Evolutionary conservation across 2,797 vertebrate genomes (phyloP), one percentile per base, ranked within the genome.

Genomic region (Crocidura indochinensis): DNA sequence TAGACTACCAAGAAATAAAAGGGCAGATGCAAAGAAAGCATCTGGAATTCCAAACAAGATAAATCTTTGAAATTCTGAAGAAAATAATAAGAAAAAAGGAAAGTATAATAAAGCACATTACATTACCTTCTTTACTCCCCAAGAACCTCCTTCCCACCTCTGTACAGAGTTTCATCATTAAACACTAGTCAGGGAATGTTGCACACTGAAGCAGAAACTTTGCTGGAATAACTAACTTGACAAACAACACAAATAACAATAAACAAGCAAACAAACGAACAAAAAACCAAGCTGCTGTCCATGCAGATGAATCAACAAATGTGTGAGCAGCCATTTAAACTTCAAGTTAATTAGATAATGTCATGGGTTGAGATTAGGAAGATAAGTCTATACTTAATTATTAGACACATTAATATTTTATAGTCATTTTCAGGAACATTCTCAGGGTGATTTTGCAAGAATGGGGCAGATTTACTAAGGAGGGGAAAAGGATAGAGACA

Each of bases 251-350:
- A 53, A 53, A 53, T 17, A 53, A 53, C 12, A 53, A 53, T 12
- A 14, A 53, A 53, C 15, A 53, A 17, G 15, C 10, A 14, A 17
- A 2, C 51, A 53, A 38, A 38, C 38, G 5, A 38, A 38, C 38
- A 68, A 3, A 75, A 8, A 47, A 65, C 19, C 60, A 80, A 78
- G 88, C 83, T 80, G 8, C 47, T 6, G 87, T 87, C 88, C 84
- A 82, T 69, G 64, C 79, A 94, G 94, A 71, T 90, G 83, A 74
- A 65, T 84, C 79, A 91, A 94, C 86, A 85, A 60, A 89, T 8
- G 2, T 51, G 56, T 24, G 8, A 67, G 67, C 47, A 53, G 27
- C 71, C 79, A n/a, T 88, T 87, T 90, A 60, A 56, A 47, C 69
- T 38, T 51, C 44, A 60, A 62, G n/a, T 49, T 74, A 81, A 26